Conservation (phyloP, 2,113 vertebrate species). For the Bubo blakistoni region DNA sequence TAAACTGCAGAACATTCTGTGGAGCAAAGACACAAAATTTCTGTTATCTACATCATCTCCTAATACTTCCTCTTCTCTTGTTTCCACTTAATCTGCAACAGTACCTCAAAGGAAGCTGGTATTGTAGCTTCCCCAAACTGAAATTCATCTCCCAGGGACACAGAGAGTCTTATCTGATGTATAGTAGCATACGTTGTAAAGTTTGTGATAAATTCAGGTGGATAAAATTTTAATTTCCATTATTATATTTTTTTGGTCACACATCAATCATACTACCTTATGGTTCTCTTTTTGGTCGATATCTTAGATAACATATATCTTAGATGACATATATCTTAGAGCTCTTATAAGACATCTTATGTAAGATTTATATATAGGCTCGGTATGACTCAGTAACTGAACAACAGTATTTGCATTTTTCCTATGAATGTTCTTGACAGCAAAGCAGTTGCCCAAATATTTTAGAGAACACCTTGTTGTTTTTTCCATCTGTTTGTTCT, state of each 20-base stretch:
- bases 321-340: not conserved
- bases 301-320: not conserved
- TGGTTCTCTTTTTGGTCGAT: not conserved
- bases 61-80: not conserved
- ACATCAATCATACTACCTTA: not conserved
- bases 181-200: not conserved
- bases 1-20: not conserved
- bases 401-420: slow-evolving; percentile 47
- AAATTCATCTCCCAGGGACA: not conserved
- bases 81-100: not conserved
- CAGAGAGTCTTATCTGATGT: not conserved
- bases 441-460: not conserved
- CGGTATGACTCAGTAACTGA: slow-evolving; percentile 44
- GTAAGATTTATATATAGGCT: slow-evolving; percentile 47
- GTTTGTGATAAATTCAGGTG: not conserved
- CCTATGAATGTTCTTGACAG: not conserved
- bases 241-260: not conserved
- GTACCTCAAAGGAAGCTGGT: not conserved
- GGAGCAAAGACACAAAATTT: not conserved
- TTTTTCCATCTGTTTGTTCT: not conserved
- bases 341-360: slow-evolving; percentile 28
- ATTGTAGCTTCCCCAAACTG: not conserved
- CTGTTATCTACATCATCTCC: not conserved
- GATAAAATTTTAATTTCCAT: not conserved
- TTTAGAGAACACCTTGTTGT: not conserved